These are phyloP conservation scores for Rhea pennata DNA, from an alignment of 2,113 vertebrate species.

Conservation along the genomic window DNA sequence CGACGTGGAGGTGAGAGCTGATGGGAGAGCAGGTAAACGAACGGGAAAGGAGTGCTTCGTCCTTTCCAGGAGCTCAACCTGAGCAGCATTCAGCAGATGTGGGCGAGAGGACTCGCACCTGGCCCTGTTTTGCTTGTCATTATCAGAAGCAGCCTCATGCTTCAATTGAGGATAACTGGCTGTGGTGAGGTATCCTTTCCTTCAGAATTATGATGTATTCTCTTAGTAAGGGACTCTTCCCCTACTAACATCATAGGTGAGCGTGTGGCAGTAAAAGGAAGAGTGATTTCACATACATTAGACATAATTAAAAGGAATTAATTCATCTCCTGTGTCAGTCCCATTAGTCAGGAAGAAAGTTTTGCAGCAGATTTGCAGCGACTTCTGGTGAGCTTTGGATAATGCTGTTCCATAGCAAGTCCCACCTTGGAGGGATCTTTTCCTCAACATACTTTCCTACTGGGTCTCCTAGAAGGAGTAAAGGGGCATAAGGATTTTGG, in stretches of 20 bases:
- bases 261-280: not conserved
- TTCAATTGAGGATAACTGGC: not conserved
- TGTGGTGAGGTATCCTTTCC: not conserved
- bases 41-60: accelerated
- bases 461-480: not conserved
- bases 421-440: not conserved
- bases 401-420: not conserved
- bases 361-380: not conserved
- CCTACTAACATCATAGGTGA: not conserved
- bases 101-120: accelerated
- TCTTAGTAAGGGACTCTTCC: not conserved
- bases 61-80: not conserved
- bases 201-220: not conserved
- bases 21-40: not conserved
- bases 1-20: not conserved
- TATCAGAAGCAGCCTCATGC: not conserved
- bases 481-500: not conserved
- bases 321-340: accelerated
- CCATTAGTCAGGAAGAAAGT: not conserved
- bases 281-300: not conserved
- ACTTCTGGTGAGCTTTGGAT: accelerated
- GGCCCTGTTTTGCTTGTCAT: accelerated
- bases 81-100: accelerated
- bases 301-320: not conserved
- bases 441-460: not conserved